Evolutionary conservation across 2,797 vertebrate genomes (phyloP).

Genomic region (Nyctibius grandis): DNA sequence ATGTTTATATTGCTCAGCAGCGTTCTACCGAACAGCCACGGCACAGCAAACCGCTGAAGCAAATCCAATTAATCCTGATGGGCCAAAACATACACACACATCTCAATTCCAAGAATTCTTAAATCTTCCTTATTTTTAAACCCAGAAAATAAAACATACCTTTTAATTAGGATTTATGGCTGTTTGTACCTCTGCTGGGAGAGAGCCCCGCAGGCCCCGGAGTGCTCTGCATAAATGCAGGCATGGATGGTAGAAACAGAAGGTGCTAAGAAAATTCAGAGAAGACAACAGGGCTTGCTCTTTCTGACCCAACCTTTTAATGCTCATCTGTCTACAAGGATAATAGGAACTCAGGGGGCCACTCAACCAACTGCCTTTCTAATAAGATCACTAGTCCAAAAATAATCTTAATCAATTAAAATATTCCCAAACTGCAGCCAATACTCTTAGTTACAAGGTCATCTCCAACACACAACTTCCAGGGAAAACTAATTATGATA

Average conservation of each 20-base stretch:
- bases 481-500: constrained; percentile 45
- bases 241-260: constrained; percentile 18
- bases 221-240: constrained; percentile 43
- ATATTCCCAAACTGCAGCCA: constrained; percentile 59
- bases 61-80: constrained; percentile 68
- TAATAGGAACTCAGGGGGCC: constrained; percentile 66
- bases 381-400: constrained; percentile 69
- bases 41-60: constrained; percentile 36
- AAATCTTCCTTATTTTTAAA: constrained; percentile 64
- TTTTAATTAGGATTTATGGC: constrained; percentile 70
- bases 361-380: constrained; percentile 68
- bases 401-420: constrained; percentile 72
- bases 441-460: constrained; percentile 65
- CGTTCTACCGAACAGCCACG: background rate
- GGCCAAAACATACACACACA: constrained; percentile 49
- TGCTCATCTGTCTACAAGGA: constrained; percentile 64
- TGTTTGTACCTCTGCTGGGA: constrained; percentile 58
- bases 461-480: constrained; percentile 54
- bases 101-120: constrained; percentile 64
- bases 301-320: constrained; percentile 66
- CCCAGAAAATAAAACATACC: constrained; percentile 59
- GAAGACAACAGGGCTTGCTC: constrained; percentile 57
- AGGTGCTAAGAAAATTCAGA: constrained; percentile 38
- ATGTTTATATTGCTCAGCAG: constrained; percentile 61
- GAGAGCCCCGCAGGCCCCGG: background rate